Evolutionary conservation across 2,888 invertebrate species (phyloP), one percentile per base, ranked within the genome.

Genomic region (Sinentomon sp.): DNA sequence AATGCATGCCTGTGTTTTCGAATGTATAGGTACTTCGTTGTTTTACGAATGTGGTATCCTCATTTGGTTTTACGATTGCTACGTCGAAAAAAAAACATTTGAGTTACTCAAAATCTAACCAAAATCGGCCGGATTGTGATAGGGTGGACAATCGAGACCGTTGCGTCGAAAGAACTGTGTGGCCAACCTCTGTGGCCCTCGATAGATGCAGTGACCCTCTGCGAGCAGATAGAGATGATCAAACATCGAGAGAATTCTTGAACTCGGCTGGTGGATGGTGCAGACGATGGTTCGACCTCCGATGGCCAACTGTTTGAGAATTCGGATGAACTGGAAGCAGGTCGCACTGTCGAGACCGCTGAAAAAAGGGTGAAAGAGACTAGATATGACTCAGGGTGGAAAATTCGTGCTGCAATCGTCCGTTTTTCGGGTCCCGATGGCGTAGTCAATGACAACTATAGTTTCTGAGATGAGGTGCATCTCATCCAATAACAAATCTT

Each of bases 221-320:
- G 78, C 66, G 12, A 89, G 57, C 33, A 82, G 71, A 52, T 83
- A 85, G 5, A 89, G 59, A 43, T 75, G 65, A 51, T 87, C 83
- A 45, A 89, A 83, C 65, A 78, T 80, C 54, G 85, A 82, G 49
- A 89, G 83, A 30, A 85, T 60, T 41, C 82, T 60, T 1, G 87
- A 85, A 40, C 80, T 82, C 0, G 89, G 87, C 51, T 87, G 87
- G 52, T 89, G 87, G 40, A 89, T 82, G 14, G 85, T 87, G 41
- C 85, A 85, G 30, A 87, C 64, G 5, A 89, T 65, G 0, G 85
- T 85, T 29, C 85, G 63, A 2, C 80, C 83, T 41, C 77, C 43
- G 29, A 66, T 61, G 0, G 85, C 82, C 32, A 87, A 56, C 37
- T 65, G 64, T 52, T 74, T 77, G 37, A 87, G 57, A 19, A 87